Evolutionary conservation across 2,797 vertebrate genomes (phyloP).

Genomic region (Setipinna tenuifilis): DNA sequence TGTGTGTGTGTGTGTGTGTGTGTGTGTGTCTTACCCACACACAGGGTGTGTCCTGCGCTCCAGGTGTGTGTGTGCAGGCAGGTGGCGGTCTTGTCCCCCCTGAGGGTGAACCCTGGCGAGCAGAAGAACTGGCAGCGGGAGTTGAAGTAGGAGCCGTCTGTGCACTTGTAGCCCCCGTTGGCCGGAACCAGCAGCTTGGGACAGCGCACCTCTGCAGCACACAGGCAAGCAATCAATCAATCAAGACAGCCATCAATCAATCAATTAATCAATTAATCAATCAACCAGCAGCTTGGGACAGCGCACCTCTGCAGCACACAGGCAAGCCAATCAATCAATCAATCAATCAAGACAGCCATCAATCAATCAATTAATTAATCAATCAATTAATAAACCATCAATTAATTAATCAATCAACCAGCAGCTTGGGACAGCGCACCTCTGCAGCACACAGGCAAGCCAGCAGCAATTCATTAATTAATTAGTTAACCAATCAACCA

Average conservation of each 20-base stretch:
- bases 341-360: not conserved
- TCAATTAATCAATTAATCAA: not conserved
- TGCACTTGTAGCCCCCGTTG: conserved; percentile 92
- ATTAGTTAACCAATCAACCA: not conserved
- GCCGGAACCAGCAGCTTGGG: conserved; percentile 83
- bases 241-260: not conserved
- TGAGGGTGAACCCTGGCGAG: conserved; percentile 87
- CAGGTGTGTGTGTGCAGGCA: conserved; percentile 89
- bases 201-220: conserved; percentile 88
- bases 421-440: conserved; percentile 85
- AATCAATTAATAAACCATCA: not conserved
- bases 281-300: not conserved
- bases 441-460: conserved; percentile 73
- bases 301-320: not conserved
- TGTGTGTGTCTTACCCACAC: conserved; percentile 77
- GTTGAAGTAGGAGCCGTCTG: conserved; percentile 94
- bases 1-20: not conserved
- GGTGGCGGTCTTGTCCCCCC: conserved; percentile 82
- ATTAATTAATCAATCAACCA: conserved; percentile 68
- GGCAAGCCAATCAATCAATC: not conserved
- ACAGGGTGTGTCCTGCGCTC: conserved; percentile 83
- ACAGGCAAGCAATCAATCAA: conserved; percentile 29
- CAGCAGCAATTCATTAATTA: not conserved
- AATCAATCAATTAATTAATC: not conserved
- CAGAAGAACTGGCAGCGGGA: conserved; percentile 96